phyloP scores from a whole-genome alignment of 1,140 invertebrate genomes.

The Zaprionus inermis region DNA sequence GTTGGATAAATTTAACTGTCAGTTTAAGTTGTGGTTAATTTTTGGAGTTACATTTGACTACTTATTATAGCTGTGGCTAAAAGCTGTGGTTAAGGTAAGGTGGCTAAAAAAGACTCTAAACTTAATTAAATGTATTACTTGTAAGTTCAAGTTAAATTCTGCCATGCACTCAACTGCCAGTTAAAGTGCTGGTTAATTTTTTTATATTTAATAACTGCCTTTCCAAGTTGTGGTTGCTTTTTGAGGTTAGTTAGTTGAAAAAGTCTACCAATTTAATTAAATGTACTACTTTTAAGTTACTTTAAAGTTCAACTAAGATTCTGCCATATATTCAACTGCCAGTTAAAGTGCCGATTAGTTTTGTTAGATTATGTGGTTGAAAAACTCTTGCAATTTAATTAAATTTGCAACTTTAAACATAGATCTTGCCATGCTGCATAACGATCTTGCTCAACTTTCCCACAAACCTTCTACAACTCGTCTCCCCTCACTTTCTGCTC shows the following conservation, averaged over 20 bases:
- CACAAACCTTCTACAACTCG: neutral
- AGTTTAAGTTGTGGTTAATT: neutral
- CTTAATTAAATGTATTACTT: too few species aligned
- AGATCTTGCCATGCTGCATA: neutral
- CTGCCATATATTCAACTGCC: neutral
- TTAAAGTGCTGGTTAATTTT: neutral
- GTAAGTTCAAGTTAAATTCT: too few species aligned
- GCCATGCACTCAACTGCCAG: too few species aligned
- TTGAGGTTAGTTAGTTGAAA: too few species aligned
- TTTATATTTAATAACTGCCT: too few species aligned
- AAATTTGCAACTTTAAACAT: neutral
- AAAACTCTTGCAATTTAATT: neutral
- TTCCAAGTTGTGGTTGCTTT: neutral
- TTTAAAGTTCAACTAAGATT: neutral
- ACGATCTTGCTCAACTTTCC: neutral
- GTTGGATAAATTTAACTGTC: neutral
- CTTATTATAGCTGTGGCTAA: too few species aligned
- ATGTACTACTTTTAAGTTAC: too few species aligned
- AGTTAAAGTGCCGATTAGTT: neutral
- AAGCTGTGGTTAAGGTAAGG: too few species aligned
- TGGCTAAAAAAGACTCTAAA: too few species aligned
- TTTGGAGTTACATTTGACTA: too few species aligned
- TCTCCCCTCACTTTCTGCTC: neutral
- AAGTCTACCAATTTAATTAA: neutral
- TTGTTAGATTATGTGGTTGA: neutral